Evolutionary conservation across 2,797 vertebrate species (phyloP), one percentile per base, ranked within the genome.

Genomic region (Limosa lapponica): DNA sequence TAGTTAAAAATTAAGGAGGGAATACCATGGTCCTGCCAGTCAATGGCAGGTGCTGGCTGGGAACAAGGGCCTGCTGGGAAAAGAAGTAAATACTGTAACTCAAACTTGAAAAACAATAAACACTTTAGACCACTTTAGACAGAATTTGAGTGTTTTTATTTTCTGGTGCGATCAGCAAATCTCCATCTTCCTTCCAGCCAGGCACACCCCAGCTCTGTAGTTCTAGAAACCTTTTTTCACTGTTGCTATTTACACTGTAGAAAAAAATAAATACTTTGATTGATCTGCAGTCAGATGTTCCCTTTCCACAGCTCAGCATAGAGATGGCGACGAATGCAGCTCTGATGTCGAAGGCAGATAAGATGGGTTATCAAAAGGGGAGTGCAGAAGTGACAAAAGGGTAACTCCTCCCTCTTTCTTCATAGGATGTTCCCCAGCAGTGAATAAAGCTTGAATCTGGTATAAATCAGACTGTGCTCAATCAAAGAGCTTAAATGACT

Each of bases 271-370:
- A 75, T 59, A 70, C 19, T 93, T 97, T 46, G 55, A 64, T 32
- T 83, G 49, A 80, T 77, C 28, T 90, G 39, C 71, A 87, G 44
- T 93, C 61, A 83, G 61, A 84, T 92, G 57, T 80, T 84, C 20
- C 30, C 9, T 19, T 90, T 89, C 70, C 52, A 82, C 14, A 89
- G 34, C 34, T 92, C 37, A 46, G 34, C 1, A 0, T 4, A 75
- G 80, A 92, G 57, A 39, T 10, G 11, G 5, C 0, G 0, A 62
- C 66, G 80, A 89, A 88, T 80, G 41, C 36, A 87, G 32, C 25
- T 85, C 75, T 78, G 85, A 93, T 82, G 70, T 2, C 84, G 77
- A 90, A 55, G 77, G 28, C 73, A 84, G 83, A 82, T 92, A 89
- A 94, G 64, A 65, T 23, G 17, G 15, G 25, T 91, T 91, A 80